Evolutionary conservation across 2,888 invertebrate genomes (phyloP), one percentile per base, ranked within the genome.

Genomic region (Patella pellucida): DNA sequence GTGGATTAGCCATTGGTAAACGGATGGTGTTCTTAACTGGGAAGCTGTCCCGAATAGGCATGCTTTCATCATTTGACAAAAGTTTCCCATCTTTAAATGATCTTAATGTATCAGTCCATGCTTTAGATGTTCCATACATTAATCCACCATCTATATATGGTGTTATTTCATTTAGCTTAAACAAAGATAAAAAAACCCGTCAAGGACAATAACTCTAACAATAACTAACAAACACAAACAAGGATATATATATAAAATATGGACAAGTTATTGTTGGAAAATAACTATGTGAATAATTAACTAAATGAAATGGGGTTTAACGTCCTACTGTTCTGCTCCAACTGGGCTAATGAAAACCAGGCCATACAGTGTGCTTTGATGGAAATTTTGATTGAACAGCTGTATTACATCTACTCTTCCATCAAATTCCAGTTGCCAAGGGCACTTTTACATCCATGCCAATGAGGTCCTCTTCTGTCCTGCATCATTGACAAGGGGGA

Each of bases 81-180:
- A 95, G 81, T 78, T 98, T 93, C 72, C 95, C 95, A 72, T 98
- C 98, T 50, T 88, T 84, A 78, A 92, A 91, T 11, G 91, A 91
- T 75, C 99, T 93, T 95, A 99, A 96, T 81, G 97, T 95, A 92
- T 97, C 97, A 85, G 97, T 94, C 97, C 99, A 98, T 76, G 98
- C 97, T 92, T 99, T 98, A 87, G 96, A 97, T 68, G 97, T 97
- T 89, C 97, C 97, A 93, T 99, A 99, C 88, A 99, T 95, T 92
- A 98, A 97, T 92, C 97, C 98, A 79, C 97, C 99, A 92, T 99
- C 99, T 88, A 99, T 97, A 97, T 98, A 99, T 87, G 97, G 96
- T 72, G 98, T 98, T 91, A 97, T 96, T 92, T 97, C 96, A 92
- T 99, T 99, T 69, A 93, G 83, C 93, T 93, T 82, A 5, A 68